These are phyloP conservation scores for Gallirallus australis DNA, from an alignment of 2,797 vertebrate species.

Conservation along the genomic window DNA sequence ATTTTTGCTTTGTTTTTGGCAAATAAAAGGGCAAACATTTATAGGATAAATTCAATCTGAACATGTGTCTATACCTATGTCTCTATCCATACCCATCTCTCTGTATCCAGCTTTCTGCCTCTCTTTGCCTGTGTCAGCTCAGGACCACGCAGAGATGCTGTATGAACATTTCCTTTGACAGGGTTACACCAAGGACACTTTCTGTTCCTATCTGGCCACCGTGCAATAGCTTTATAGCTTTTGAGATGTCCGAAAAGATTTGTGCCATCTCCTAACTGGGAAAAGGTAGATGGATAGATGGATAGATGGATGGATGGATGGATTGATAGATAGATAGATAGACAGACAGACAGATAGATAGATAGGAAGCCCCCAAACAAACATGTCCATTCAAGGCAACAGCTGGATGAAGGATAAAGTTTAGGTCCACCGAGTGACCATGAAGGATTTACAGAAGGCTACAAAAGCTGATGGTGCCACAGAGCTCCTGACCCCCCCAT, in stretches of 20 bases:
- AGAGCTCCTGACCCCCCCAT: constrained; percentile 73
- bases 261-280: not conserved
- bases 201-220: not conserved
- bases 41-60: not conserved
- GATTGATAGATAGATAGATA: too few species aligned
- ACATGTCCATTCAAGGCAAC: constrained; percentile 53
- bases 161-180: constrained; percentile 2
- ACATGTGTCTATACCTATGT: accelerated
- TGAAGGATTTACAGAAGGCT: constrained; percentile 75
- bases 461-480: constrained; percentile 77
- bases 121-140: not conserved
- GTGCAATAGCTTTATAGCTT: not conserved
- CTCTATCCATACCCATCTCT: not conserved
- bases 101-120: not conserved
- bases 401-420: constrained; percentile 84
- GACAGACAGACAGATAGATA: too few species aligned
- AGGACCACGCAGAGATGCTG: not conserved
- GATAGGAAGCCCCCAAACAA: not conserved
- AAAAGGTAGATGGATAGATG: too few species aligned
- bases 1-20: constrained; percentile 27
- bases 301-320: too few species aligned
- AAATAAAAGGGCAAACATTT: not conserved
- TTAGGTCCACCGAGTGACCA: constrained; percentile 68
- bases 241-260: not conserved
- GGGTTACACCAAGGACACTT: not conserved